Percentiles rank a stretch among this genome's conserved stretches.
Evolutionary conservation across 2,888 invertebrate genomes (phyloP).

Genomic region (Drosophila nr. perissopoda): DNA sequence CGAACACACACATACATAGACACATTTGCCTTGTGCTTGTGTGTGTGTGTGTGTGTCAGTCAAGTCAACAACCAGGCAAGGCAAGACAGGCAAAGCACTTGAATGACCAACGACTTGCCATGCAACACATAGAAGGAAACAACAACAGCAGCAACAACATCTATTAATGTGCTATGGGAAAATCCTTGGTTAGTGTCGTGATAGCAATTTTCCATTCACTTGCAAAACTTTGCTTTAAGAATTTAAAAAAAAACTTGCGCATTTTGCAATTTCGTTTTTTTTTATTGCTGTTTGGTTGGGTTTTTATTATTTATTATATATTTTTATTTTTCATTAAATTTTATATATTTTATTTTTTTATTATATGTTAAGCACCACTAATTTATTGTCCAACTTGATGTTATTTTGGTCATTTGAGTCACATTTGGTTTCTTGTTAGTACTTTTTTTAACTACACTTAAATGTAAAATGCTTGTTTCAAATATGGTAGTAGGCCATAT

Average conservation of each 20-base stretch:
- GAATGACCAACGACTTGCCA: slow-evolving; percentile 64
- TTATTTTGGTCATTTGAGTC: slow-evolving; percentile 10
- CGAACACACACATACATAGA: slow-evolving; percentile 27
- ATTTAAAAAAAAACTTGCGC: slow-evolving; percentile 1
- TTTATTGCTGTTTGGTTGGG: neutral
- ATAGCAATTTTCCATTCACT: slow-evolving; percentile 49
- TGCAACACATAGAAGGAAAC: slow-evolving; percentile 65
- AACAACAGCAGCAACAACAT: slow-evolving; percentile 30
- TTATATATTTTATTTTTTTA: neutral
- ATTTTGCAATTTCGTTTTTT: neutral
- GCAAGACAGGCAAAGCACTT: slow-evolving; percentile 52
- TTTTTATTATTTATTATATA: neutral
- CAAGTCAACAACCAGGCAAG: slow-evolving; percentile 73
- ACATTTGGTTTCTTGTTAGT: neutral
- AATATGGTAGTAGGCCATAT: slow-evolving; percentile 7
- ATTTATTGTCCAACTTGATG: slow-evolving; percentile 5
- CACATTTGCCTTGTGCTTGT: slow-evolving; percentile 56
- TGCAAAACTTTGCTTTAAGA: slow-evolving; percentile 36
- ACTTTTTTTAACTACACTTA: slow-evolving; percentile 15
- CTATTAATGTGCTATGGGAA: slow-evolving; percentile 55
- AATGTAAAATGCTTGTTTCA: slow-evolving; percentile 30
- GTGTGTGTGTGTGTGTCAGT: slow-evolving; percentile 19
- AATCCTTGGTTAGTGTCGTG: slow-evolving; percentile 83
- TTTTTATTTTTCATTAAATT: neutral
- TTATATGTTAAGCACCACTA: neutral